These are phyloP conservation scores for Chionoecetes opilio DNA, from an alignment of 1,140 invertebrate genomes.

Conservation along the genomic window DNA sequence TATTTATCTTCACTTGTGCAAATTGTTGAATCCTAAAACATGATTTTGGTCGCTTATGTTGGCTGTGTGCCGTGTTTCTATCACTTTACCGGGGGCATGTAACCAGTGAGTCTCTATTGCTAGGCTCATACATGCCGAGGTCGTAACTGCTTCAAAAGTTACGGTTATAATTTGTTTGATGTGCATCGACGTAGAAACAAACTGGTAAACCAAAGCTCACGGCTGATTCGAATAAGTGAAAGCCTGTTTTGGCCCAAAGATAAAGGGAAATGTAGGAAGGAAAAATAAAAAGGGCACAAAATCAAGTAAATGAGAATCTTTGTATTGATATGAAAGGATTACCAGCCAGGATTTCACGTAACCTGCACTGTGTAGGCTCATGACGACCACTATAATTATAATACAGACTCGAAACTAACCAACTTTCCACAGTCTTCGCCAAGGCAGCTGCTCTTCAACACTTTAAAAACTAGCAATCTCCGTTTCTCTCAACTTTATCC, in stretches of 20 bases:
- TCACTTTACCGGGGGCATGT: background rate
- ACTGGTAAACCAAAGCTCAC: background rate
- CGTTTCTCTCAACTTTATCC: background rate
- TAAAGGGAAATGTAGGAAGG: too few species aligned
- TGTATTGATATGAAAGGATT: too few species aligned
- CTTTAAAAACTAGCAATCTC: background rate
- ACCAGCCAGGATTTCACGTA: too few species aligned
- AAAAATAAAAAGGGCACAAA: too few species aligned
- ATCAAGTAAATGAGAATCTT: too few species aligned
- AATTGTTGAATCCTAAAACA: background rate
- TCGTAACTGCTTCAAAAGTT: background rate
- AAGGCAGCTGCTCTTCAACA: background rate
- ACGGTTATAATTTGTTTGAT: background rate
- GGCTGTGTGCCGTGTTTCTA: background rate
- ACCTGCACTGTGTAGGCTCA: too few species aligned
- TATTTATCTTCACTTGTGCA: background rate
- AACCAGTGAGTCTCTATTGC: background rate
- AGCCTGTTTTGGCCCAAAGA: too few species aligned
- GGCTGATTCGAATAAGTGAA: background rate
- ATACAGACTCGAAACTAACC: too few species aligned
- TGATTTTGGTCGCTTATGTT: background rate
- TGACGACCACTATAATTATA: background rate
- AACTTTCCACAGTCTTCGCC: background rate
- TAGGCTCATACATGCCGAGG: background rate
- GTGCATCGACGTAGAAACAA: background rate